Percentiles rank a stretch among this genome's conserved stretches.
Conservation (phyloP, 2,113 vertebrate species). For the Semicossyphus pulcher region DNA sequence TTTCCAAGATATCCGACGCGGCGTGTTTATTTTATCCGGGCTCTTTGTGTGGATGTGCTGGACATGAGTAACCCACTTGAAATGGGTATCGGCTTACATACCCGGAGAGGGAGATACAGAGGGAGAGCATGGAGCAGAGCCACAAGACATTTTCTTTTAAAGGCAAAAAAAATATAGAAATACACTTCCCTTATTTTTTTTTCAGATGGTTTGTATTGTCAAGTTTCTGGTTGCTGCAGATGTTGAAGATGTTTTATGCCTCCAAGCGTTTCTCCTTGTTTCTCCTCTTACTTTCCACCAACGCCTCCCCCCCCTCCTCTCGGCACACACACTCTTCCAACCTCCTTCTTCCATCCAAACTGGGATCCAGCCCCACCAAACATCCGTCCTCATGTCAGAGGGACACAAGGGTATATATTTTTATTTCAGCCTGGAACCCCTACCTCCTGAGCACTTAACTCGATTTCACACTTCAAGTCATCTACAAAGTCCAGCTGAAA, state of each 20-base stretch:
- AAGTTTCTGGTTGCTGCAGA: slow-evolving; percentile 80
- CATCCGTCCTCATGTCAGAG: slow-evolving; percentile 60
- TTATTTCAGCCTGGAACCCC: slow-evolving; percentile 71
- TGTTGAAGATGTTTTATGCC: slow-evolving; percentile 75
- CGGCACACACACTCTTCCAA: slow-evolving; percentile 37
- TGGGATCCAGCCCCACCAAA: slow-evolving; percentile 47
- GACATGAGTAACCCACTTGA: slow-evolving; percentile 99
- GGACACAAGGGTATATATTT: slow-evolving; percentile 57
- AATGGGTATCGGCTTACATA: slow-evolving; percentile 94
- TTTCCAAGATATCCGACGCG: slow-evolving; percentile 99
- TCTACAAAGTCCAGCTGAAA: slow-evolving; percentile 81
- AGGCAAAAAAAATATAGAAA: slow-evolving; percentile 43
- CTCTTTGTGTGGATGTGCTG: slow-evolving; percentile 99
- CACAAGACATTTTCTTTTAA: slow-evolving; percentile 63
- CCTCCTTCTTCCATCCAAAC: slow-evolving; percentile 42
- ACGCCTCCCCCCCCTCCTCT: neutral
- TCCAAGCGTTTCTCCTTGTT: slow-evolving; percentile 23
- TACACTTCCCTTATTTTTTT: slow-evolving; percentile 35
- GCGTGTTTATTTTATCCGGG: slow-evolving; percentile 99
- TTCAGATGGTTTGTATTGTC: slow-evolving; percentile 75
- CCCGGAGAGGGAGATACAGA: slow-evolving; percentile 89
- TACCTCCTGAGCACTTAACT: slow-evolving; percentile 81
- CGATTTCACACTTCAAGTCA: slow-evolving; percentile 83
- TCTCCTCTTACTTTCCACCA: slow-evolving; percentile 38
- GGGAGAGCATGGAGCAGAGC: slow-evolving; percentile 72